A percentile compares a stretch with the other conserved stretches of the same genome.
Evolutionary conservation across 2,888 invertebrate genomes (phyloP).

Genomic region (Campoplex capitator): DNA sequence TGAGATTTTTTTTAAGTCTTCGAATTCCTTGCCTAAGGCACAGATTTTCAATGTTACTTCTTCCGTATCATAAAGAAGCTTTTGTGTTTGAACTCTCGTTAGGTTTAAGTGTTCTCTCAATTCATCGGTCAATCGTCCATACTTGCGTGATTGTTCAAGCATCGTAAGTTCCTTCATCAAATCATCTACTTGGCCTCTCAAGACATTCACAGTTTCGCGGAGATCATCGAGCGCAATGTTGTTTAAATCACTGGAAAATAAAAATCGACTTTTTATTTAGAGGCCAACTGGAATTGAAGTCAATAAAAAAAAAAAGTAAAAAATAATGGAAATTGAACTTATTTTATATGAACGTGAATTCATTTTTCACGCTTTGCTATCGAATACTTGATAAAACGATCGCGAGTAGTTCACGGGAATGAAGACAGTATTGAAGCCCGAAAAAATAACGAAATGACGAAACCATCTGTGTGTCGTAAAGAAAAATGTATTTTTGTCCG

Average conservation of each 20-base stretch:
- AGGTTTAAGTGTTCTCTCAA: neutral
- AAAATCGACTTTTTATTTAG: constrained; percentile 54
- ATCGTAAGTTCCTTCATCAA: neutral
- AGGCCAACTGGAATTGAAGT: neutral
- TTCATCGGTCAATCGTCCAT: neutral
- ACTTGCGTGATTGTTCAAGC: neutral
- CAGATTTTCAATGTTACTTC: constrained; percentile 83
- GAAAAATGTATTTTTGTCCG: too few species aligned
- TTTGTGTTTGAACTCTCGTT: neutral
- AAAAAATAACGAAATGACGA: too few species aligned
- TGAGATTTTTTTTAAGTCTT: constrained; percentile 63
- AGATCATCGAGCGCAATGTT: neutral
- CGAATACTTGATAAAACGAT: too few species aligned
- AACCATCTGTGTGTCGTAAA: too few species aligned
- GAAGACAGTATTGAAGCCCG: too few species aligned
- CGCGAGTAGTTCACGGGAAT: too few species aligned
- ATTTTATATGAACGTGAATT: too few species aligned
- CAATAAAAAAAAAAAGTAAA: too few species aligned
- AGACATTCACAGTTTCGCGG: too few species aligned
- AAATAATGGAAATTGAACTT: too few species aligned
- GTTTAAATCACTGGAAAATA: constrained; percentile 7
- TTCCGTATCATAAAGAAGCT: constrained; percentile 71
- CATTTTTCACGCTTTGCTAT: too few species aligned
- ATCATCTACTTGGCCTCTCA: neutral
- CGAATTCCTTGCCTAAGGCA: constrained; percentile 60